Conservation (phyloP, 2,888 invertebrate genomes). For the Orthosia incerta region DNA sequence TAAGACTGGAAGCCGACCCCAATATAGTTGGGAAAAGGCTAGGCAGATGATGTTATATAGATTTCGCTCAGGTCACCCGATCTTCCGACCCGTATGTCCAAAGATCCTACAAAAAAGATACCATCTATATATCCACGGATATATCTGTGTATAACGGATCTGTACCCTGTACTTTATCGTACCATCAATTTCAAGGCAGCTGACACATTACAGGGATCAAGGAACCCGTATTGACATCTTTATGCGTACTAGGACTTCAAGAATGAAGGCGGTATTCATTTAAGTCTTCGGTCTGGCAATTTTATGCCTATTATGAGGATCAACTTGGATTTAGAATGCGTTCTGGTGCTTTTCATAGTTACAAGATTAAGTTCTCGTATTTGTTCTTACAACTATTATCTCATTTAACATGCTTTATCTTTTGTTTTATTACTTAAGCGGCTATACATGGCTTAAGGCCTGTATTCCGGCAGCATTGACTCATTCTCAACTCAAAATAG, state of each 20-base stretch:
- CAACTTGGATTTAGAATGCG: not conserved
- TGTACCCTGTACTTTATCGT: constrained; percentile 52
- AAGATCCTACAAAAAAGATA: constrained; percentile 29
- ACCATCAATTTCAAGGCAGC: constrained; percentile 49
- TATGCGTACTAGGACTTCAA: constrained; percentile 33
- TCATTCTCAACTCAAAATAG: too few species aligned
- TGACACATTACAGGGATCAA: constrained; percentile 55
- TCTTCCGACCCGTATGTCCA: not conserved
- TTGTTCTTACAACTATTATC: too few species aligned
- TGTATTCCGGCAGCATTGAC: too few species aligned
- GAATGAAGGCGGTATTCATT: constrained; percentile 17
- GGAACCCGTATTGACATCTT: constrained; percentile 43
- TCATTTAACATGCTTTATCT: too few species aligned
- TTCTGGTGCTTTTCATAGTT: not conserved
- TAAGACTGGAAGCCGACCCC: too few species aligned
- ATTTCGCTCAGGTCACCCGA: not conserved
- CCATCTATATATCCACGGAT: not conserved
- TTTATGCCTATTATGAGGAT: not conserved
- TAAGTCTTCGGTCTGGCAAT: not conserved
- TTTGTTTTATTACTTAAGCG: too few species aligned
- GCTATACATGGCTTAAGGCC: too few species aligned
- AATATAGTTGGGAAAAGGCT: too few species aligned
- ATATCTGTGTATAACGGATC: constrained; percentile 23
- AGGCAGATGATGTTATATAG: too few species aligned
- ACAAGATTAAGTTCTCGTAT: not conserved